Evolutionary conservation across 2,797 vertebrate species (phyloP), one percentile per base, ranked within the genome.

Genomic region (Coranthus polyacanthus): DNA sequence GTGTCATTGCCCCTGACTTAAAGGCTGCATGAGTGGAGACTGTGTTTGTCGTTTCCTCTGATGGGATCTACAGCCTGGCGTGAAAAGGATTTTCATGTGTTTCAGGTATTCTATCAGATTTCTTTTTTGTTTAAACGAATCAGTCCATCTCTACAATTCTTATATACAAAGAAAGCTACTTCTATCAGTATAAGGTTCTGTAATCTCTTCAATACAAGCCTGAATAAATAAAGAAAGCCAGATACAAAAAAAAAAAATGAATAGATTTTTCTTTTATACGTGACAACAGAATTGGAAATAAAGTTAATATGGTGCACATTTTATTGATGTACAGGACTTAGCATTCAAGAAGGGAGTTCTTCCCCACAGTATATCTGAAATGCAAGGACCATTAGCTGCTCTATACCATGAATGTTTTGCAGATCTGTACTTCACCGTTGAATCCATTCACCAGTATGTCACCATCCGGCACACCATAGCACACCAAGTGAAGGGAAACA

Each of bases 281-380:
- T 59, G 32, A 66, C 60, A 74, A 36, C 57, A 87, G 43, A 71
- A 4, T 11, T 22, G 55, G 36, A 75, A 67, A 49, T 70, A 54
- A 38, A 76, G 52, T 75, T 74, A 78, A 90, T 79, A 78, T 89
- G 82, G 92, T 93, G 88, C 92, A 96, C 95, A 83, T 93, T 97
- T 96, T 97, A 96, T 97, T 96, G 94, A 95, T 95, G 92, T 91
- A 92, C 92, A 94, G 92, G 92, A 90, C 93, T 63, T 50, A 85
- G 63, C 75, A 83, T 85, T 88, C 71, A 83, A 88, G 41, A 82
- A 88, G 86, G 75, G 45, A 83, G 51, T 61, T 88, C 59, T 78
- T 78, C 65, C 78, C 67, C 72, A 78, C 73, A 88, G 75, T 78
- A 73, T 72, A 72, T 75, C 78, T 76, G 67, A 76, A 85, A 84